phyloP scores from a whole-genome alignment of 1,140 invertebrate genomes.

The Lutraria rhynchaena region DNA sequence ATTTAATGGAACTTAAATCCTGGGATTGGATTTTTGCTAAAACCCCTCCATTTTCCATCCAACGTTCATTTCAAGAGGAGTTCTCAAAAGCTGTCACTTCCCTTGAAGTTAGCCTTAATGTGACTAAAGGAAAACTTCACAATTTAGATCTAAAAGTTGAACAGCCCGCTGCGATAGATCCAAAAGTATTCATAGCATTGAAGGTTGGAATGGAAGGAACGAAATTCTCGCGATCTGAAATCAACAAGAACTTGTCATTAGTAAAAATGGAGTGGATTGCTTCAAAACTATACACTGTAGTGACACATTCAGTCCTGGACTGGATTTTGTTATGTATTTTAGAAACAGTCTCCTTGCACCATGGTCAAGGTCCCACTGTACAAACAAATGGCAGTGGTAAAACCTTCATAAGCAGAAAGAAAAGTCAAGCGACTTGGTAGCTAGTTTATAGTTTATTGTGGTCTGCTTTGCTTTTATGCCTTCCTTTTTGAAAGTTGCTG shows the following conservation, averaged over 20 bases:
- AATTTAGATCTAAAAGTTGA: conserved; percentile 13
- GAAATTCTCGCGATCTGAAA: neutral
- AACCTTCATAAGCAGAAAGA: no score
- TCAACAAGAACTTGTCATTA: conserved; percentile 1
- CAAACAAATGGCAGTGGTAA: no score
- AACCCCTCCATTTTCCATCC: conserved; percentile 38
- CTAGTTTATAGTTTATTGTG: no score
- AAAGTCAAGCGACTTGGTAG: no score
- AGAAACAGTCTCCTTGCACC: conserved; percentile 1
- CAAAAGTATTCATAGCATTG: conserved; percentile 3
- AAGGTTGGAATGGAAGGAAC: conserved; percentile 4
- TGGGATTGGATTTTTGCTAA: conserved; percentile 55
- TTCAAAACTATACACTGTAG: conserved; percentile 1
- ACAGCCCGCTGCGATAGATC: neutral
- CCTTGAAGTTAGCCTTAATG: neutral
- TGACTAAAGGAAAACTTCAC: conserved; percentile 11
- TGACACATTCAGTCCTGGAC: conserved; percentile 14
- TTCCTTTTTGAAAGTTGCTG: no score
- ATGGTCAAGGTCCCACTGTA: no score
- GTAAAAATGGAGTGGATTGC: conserved; percentile 51
- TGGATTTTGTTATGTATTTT: conserved; percentile 41
- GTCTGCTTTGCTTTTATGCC: no score
- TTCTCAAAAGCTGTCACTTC: neutral
- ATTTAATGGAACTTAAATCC: conserved; percentile 10
- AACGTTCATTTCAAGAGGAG: conserved; percentile 4